Conservation (phyloP, 2,888 invertebrate species). For the Lasioglossum marginatum region DNA sequence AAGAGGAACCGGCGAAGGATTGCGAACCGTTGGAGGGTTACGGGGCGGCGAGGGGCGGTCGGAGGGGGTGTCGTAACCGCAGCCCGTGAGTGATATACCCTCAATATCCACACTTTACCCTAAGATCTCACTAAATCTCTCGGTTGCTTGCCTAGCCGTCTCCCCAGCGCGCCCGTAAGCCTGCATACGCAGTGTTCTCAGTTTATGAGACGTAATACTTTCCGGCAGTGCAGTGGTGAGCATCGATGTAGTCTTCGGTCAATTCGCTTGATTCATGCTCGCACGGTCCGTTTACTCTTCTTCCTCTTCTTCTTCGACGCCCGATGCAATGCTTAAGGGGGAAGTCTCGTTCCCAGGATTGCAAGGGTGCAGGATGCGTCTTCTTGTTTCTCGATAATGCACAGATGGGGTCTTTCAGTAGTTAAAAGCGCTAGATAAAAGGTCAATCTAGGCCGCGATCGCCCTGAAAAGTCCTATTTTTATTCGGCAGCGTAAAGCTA, state of each 20-base stretch:
- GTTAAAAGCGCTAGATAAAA: too few species aligned
- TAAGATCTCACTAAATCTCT: constrained; percentile 81
- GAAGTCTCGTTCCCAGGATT: too few species aligned
- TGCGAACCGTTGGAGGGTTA: neutral
- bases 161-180: constrained; percentile 62
- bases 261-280: constrained; percentile 45
- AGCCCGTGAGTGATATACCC: constrained; percentile 81
- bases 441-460: too few species aligned
- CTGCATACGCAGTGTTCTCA: constrained; percentile 71
- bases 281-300: too few species aligned
- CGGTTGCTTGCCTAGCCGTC: constrained; percentile 70
- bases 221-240: constrained; percentile 36
- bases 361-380: too few species aligned
- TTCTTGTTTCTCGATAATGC: too few species aligned
- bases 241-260: constrained; percentile 25
- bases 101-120: constrained; percentile 82
- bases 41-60: neutral
- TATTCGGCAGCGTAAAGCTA: too few species aligned
- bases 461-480: too few species aligned
- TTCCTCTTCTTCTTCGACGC: too few species aligned
- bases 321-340: too few species aligned
- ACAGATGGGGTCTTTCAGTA: too few species aligned
- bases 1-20: constrained; percentile 51
- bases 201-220: constrained; percentile 78
- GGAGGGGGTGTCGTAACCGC: constrained; percentile 73